Evolutionary conservation across 2,888 invertebrate genomes (phyloP), one percentile per base, ranked within the genome.

Genomic region (Nesidiocoris tenuis): DNA sequence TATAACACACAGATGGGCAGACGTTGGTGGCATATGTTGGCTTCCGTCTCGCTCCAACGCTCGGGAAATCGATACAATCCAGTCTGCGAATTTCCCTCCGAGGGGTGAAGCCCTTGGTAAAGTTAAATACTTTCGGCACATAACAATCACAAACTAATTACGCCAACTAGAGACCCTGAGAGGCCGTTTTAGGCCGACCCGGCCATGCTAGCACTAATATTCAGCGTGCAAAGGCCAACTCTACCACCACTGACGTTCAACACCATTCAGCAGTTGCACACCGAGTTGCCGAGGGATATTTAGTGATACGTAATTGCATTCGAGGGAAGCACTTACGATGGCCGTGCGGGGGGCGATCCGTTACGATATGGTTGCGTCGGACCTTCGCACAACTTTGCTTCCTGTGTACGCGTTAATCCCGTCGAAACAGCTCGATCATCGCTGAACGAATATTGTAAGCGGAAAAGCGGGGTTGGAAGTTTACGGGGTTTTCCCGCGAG

Each of bases 91-190:
- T 12, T n/a, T n/a, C 39, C 65, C 18, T 12, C 21, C 18, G 39
- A 39, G n/a, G n/a, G n/a, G n/a, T n/a, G n/a, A n/a, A n/a, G 19
- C 39, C 65, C 25, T 19, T 65, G 65, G n/a, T 25, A 23, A 39
- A 65, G 65, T 65, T 65, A 65, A 65, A 65, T 65, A 65, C 65
- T 65, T 65, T 65, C 65, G 18, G 65, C 65, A 39, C 65, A 65
- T 65, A 65, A 65, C 65, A 65, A 65, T 65, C 65, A 65, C 65
- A 65, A 65, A 39, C 65, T 65, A 65, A 65, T 65, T 65, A 65
- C 65, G 65, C 65, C 16, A 65, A 65, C 65, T 25, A 24, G 64
- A 39, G 39, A 12, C 39, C 39, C 39, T 39, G n/a, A 39, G 39
- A 39, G 39, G 39, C 39, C 39, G 39, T 39, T 39, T 39, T 39